A percentile compares a stretch with the other conserved stretches of the same genome.
These are phyloP conservation scores for Agelastica alni DNA, from an alignment of 2,888 invertebrate species.

Conservation along the genomic window DNA sequence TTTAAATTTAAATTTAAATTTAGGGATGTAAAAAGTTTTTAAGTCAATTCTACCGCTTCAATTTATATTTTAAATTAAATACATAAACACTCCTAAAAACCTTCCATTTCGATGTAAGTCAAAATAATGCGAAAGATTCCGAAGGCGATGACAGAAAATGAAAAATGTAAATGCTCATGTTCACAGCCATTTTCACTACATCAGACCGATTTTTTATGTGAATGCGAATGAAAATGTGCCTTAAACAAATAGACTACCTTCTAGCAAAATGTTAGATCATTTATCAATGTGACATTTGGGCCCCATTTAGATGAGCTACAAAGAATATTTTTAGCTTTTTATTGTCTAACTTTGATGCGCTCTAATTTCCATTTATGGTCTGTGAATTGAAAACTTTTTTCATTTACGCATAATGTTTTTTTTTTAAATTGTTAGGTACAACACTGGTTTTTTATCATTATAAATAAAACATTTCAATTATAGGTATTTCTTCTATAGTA, in stretches of 20 bases:
- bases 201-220: constrained; percentile 20
- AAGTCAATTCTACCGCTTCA: too few species aligned
- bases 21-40: too few species aligned
- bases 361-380: background rate
- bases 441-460: too few species aligned
- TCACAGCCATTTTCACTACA: constrained; percentile 23
- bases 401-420: too few species aligned
- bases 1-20: too few species aligned
- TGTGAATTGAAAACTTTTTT: background rate
- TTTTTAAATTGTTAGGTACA: too few species aligned
- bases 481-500: too few species aligned
- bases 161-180: constrained; percentile 11
- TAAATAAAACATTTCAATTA: too few species aligned
- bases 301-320: background rate
- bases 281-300: constrained; percentile 12
- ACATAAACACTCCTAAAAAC: background rate
- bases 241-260: constrained; percentile 23
- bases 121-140: constrained; percentile 7
- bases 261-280: constrained; percentile 15
- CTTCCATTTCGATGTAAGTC: constrained; percentile 13
- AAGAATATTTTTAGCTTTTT: constrained; percentile 1
- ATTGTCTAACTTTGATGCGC: background rate
- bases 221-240: constrained; percentile 21
- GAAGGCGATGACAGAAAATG: constrained; percentile 7
- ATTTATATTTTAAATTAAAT: too few species aligned